These are phyloP conservation scores for Psittacula echo DNA, from an alignment of 2,797 vertebrate genomes.

Conservation along the genomic window DNA sequence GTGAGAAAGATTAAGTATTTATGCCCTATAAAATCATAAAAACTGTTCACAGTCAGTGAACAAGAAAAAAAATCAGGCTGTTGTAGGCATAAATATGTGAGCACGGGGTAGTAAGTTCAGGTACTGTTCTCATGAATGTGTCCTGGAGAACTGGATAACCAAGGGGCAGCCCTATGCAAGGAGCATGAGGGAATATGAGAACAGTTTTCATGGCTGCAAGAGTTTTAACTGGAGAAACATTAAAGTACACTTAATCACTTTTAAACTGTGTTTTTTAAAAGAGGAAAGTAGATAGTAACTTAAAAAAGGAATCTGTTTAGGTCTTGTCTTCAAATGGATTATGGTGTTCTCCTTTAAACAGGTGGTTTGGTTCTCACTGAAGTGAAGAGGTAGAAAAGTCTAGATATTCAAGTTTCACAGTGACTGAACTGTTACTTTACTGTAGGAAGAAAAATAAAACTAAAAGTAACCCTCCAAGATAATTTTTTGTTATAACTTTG, in stretches of 20 bases:
- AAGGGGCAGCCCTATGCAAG: constrained; percentile 27
- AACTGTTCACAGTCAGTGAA: constrained; percentile 21
- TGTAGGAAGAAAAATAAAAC: constrained; percentile 9
- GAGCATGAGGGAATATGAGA: not conserved
- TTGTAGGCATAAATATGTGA: not conserved
- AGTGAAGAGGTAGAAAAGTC: not conserved
- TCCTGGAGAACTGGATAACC: constrained; percentile 35
- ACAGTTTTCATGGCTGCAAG: not conserved
- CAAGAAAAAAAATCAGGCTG: not conserved
- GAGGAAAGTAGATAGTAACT: not conserved
- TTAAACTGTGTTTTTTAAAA: constrained; percentile 37
- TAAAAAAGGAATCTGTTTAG: not conserved
- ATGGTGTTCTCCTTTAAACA: constrained; percentile 33
- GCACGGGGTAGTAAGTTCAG: not conserved
- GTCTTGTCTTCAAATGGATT: constrained; percentile 42
- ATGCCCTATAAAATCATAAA: constrained; percentile 30
- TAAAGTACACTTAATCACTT: constrained; percentile 24
- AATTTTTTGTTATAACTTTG: not conserved
- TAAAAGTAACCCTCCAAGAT: not conserved
- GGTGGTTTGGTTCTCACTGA: constrained; percentile 9
- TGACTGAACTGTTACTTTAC: not conserved
- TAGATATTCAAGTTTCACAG: not conserved
- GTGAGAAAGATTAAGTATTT: constrained; percentile 40
- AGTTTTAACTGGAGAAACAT: constrained; percentile 26
- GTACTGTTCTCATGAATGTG: constrained; percentile 41